Evolutionary conservation across 2,888 invertebrate species (phyloP), one percentile per base, ranked within the genome.

Genomic region (Acanthoscelides obtectus): DNA sequence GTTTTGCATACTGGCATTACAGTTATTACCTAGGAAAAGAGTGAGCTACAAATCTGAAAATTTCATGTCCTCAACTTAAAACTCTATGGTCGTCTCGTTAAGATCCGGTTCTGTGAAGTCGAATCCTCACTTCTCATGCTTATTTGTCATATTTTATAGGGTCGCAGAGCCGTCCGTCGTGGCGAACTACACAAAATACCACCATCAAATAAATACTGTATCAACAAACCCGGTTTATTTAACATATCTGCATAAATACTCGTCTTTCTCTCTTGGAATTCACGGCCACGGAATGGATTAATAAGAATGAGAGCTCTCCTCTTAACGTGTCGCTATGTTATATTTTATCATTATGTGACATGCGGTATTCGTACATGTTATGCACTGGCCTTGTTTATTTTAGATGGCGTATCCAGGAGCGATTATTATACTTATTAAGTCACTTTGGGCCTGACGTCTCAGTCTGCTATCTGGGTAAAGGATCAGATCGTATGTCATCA

Each of bases 71-170:
- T n/a, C n/a, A n/a, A n/a, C n/a, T n/a, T n/a, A n/a, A n/a, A n/a
- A n/a, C n/a, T n/a, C n/a, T n/a, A n/a, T n/a, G n/a, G n/a, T n/a
- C n/a, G n/a, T n/a, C n/a, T n/a, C n/a, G n/a, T n/a, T n/a, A 74
- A 76, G 74, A 78, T 77, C 72, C 75, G 75, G 45, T 45, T 45
- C 45, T 45, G 45, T 45, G 45, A 45, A 45, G 45, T 79, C 76
- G 80, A 79, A 76, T 75, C 78, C 74, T 75, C 78, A 77, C 72
- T 76, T 80, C 78, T 79, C 79, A 80, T 78, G 80, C 78, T 77
- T 78, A 80, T 80, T 79, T 80, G 78, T 80, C 80, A 78, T 80
- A 79, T 77, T 79, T 79, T 78, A 79, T 77, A 73, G 75, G 77
- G 77, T 72, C 75, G 75, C 73, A 73, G 71, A 45, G 45, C 5